Percentiles rank a stretch among this genome's conserved stretches.
These are phyloP conservation scores for Brachionus asplanchnoidis DNA, from an alignment of 1,140 invertebrate genomes.

Conservation along the genomic window DNA sequence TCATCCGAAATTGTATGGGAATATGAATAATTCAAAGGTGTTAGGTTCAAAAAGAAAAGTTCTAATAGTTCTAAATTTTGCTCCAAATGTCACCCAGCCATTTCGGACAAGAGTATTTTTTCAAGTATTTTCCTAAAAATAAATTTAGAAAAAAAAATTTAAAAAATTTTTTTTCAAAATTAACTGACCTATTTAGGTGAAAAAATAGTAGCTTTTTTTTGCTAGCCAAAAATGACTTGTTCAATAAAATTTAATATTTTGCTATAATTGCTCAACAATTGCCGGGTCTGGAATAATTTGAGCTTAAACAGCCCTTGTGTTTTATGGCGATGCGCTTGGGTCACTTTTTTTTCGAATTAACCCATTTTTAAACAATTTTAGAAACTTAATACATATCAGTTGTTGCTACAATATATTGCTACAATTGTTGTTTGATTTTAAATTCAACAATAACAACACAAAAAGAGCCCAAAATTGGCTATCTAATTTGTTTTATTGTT, in stretches of 20 bases:
- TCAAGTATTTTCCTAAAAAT: no score
- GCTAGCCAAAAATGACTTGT: neutral
- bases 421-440: slow-evolving; percentile 17
- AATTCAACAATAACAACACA: neutral
- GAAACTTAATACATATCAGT: slow-evolving; percentile 21
- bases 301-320: neutral
- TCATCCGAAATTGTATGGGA: no score
- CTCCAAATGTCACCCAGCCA: no score
- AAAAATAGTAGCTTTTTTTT: no score
- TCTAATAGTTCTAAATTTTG: no score
- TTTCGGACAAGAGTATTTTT: no score
- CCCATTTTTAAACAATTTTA: slow-evolving; percentile 13
- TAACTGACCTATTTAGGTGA: no score
- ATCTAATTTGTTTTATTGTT: slow-evolving; percentile 33
- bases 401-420: neutral
- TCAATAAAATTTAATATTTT: neutral
- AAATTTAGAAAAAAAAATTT: no score
- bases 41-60: no score
- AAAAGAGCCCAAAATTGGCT: slow-evolving; percentile 7
- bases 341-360: slow-evolving; percentile 25
- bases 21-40: no score
- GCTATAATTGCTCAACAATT: no score
- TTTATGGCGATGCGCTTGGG: slow-evolving; percentile 2
- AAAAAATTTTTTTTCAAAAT: no score
- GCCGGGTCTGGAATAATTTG: neutral